Base-by-base conservation (phyloP, 2,113 vertebrate species). In the Halcyon malimbica region DNA sequence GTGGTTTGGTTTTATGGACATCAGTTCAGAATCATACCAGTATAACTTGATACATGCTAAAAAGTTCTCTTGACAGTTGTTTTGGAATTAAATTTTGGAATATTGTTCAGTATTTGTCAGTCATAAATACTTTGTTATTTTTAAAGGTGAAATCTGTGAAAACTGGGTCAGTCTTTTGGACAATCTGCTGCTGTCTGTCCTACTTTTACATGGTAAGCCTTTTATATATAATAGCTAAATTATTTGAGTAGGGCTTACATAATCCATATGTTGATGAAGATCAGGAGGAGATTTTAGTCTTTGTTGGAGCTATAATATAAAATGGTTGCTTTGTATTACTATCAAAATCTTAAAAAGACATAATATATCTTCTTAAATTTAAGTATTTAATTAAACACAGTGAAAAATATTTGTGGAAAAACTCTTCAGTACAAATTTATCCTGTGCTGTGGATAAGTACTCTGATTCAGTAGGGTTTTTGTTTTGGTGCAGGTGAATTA, bases 191-290 rank as follows among this genome's bases (percentile, higher is more conserved):
- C 95, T 99, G 99, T 88, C 98, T 99, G 74, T 99, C 98, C 21
- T 99, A 99, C 96, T 99, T 99, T 95, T 99, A 99, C 96, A 99
- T 99, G 99, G 99, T 99, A 98, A 99, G 99, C 92, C 67, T 88
- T 90, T 82, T 60, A 70, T 65, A 29, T 77, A 16, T 59, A 44
- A 83, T 16, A 28, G 28, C 53, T 69, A n/a, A 91, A 71, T 15
- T 80, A 5, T 69, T 69, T 91, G 50, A 89, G 67, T 41, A 63
- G 53, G 19, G 29, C 19, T 57, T 89, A 46, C 25, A 31, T 65
- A 86, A 63, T 81, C 16, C 10, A 5, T 92, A 51, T 51, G 16
- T 50, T 64, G 57, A 57, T 3, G 4, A 74, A 41, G 68, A 91
- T 64, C 48, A 54, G 24, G 91, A 86, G 13, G 41, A 29, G 68